Evolutionary conservation across 2,888 invertebrate species (phyloP), one percentile per base, ranked within the genome.

Genomic region (Prosapia bicincta): DNA sequence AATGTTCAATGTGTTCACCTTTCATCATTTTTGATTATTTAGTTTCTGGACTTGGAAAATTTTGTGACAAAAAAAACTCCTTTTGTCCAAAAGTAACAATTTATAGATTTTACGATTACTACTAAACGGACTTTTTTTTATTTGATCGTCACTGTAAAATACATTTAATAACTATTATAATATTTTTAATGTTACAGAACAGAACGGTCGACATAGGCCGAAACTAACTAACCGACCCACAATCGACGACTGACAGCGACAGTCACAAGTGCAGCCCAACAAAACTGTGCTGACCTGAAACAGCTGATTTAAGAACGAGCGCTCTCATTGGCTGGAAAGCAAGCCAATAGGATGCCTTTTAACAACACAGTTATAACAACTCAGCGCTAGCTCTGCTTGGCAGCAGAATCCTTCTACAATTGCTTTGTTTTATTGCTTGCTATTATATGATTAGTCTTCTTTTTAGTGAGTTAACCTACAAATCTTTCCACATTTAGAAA

Each of bases 1-100:
- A 79, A 69, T 79, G 79, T 72, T 78, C 78, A 26, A 79, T 74
- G 54, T 78, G 73, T 65, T 78, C 75, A n/a, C 76, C 76, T 73
- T 76, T 78, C 77, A 79, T 79, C 76, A 76, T 78, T 66, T 72
- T 71, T 68, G 67, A 28, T n/a, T n/a, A 32, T 69, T 38, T 38
- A 13, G 3, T 38, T 3, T 38, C 9, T 38, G 38, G 38, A 38
- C 38, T 38, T 38, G 15, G 38, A 38, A 38, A 13, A 13, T 38
- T 38, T 38, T 38, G 9, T 38, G 13, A 38, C n/a, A 13, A 38
- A 13, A 38, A 38, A 38, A 38, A 38, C 38, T 38, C 38, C 13
- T 13, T 32, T 69, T 69, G 23, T n/a, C 28, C 23, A 38, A 38
- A 38, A 9, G 38, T 38, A 9, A 38, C 38, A 38, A 38, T 13